Evolutionary conservation across 1,140 invertebrate species (phyloP).

Genomic region (Bombus polaris): DNA sequence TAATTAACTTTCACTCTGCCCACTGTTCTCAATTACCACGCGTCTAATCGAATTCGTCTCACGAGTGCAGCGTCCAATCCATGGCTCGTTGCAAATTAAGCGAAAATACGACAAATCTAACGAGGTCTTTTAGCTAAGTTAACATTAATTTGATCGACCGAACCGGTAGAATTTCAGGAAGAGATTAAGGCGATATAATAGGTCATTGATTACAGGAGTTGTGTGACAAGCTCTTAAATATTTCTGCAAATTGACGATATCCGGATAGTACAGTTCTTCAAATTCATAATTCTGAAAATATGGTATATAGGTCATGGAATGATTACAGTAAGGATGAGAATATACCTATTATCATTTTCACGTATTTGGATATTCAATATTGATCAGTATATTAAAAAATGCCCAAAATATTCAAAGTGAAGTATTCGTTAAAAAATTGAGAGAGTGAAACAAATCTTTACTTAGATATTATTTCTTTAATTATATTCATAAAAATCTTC

Average conservation of each 20-base stretch:
- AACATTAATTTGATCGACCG: neutral
- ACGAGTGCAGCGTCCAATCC: neutral
- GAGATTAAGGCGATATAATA: neutral
- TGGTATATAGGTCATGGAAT: no score
- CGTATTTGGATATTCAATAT: no score
- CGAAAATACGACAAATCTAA: neutral
- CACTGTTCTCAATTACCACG: neutral
- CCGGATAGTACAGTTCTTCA: neutral
- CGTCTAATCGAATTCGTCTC: neutral
- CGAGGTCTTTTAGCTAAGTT: neutral
- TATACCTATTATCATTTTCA: no score
- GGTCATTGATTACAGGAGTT: neutral
- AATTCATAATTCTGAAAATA: neutral
- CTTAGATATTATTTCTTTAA: neutral
- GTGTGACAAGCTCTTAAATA: neutral
- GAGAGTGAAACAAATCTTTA: neutral
- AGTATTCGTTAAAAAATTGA: neutral
- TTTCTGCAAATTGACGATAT: neutral
- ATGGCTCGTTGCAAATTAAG: conserved; percentile 12
- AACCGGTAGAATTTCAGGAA: neutral
- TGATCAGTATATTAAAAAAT: neutral
- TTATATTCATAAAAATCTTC: neutral
- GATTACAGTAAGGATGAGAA: no score
- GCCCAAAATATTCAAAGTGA: neutral
- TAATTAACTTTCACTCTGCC: conserved; percentile 14